Conservation (phyloP, 2,797 vertebrate genomes). For the Lophius americanus region DNA sequence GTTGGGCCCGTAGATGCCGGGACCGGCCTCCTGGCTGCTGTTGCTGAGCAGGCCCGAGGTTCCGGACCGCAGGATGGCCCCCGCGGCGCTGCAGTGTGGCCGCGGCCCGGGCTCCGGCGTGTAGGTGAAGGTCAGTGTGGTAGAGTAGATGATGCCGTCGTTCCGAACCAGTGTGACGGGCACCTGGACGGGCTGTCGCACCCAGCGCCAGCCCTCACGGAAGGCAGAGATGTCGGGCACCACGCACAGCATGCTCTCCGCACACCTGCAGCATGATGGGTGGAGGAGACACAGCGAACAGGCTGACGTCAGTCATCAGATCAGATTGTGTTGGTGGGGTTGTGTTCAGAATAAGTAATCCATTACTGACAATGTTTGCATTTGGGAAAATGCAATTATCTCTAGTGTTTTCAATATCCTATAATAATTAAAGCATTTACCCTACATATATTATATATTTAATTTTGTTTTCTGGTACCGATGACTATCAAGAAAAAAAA, state of each 20-base stretch:
- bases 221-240: conserved; percentile 99
- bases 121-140: conserved; percentile 99
- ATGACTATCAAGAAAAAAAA: too few relatives aligned
- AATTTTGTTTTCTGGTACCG: too few relatives aligned
- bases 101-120: conserved; percentile 97
- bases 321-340: background rate
- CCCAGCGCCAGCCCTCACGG: conserved; percentile 99
- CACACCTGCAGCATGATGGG: conserved; percentile 82
- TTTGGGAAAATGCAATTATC: too few relatives aligned
- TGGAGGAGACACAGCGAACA: background rate
- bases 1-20: conserved; percentile 82
- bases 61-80: conserved; percentile 92
- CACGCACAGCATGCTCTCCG: conserved; percentile 98
- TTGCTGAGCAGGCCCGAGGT: conserved; percentile 89
- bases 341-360: background rate
- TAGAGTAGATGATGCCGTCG: conserved; percentile 99
- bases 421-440: too few relatives aligned
- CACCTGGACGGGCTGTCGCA: conserved; percentile 97
- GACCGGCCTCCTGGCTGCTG: conserved; percentile 74
- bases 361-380: too few relatives aligned
- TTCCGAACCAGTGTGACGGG: conserved; percentile 98
- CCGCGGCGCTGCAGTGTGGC: conserved; percentile 97
- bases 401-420: too few relatives aligned
- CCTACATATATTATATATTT: too few relatives aligned
- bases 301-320: background rate